Evolutionary conservation across 2,888 invertebrate species (phyloP), one percentile per base, ranked within the genome.

Genomic region (Dexiosoma caninum): DNA sequence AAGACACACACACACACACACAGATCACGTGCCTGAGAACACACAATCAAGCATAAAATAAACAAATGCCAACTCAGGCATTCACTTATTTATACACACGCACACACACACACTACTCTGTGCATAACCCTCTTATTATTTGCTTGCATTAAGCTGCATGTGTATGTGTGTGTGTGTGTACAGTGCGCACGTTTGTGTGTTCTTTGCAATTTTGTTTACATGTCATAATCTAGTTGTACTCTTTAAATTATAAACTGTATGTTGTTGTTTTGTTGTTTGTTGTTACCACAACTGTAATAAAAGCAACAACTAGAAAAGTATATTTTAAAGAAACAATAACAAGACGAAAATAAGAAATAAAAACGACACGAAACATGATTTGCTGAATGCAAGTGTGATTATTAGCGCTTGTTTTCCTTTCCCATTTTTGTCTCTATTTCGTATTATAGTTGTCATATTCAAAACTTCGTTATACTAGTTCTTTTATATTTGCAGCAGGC

Each of bases 201-300:
- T 14, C 0, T 7, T 6, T 37, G 30, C 27, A 21, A 27, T 14
- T 46, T 49, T 35, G 46, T 66, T 40, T 74, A 27, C 42, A 37
- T 55, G 53, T 42, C n/a, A n/a, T 53, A 55, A 72, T 62, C 53
- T 44, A 59, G 66, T 75, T 77, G 62, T 57, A 70, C 66, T 60
- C 67, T 57, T 51, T 76, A 81, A 81, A 76, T 81, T 81, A 76
- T 77, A 81, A 67, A 81, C 80, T 76, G 76, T 67, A 76, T 55
- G 66, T 76, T 76, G 51, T 70, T 75, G 66, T 55, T 76, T 53
- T 66, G 40, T 53, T 66, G 40, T 67, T 71, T 75, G 40, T 81
- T 62, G 71, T 59, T 60, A 49, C 40, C 53, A 70, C 30, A 55
- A 57, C 30, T 66, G 59, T 23, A 42, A 75, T 10, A 32, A 57